Evolutionary conservation across 2,888 invertebrate genomes (phyloP).

Genomic region (Diaperis boleti): DNA sequence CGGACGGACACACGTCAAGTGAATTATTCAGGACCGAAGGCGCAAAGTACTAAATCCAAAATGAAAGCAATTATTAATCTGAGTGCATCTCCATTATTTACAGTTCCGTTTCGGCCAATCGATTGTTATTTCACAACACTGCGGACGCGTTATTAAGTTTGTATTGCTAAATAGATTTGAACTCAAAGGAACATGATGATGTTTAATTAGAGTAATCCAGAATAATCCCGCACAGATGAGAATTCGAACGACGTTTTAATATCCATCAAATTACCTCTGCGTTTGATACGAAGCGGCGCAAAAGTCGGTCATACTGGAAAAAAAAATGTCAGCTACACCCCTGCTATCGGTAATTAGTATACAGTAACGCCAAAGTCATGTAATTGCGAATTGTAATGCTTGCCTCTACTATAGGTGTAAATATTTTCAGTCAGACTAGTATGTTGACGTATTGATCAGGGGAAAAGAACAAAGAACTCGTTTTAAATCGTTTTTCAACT

Average conservation of each 20-base stretch:
- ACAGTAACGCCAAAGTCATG: constrained; percentile 31
- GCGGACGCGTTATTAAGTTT: constrained; percentile 29
- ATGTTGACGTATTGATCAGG: constrained; percentile 46
- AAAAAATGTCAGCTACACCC: neutral
- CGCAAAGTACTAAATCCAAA: constrained; percentile 29
- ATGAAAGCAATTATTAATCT: constrained; percentile 34
- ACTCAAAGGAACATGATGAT: constrained; percentile 27
- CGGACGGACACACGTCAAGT: constrained; percentile 5
- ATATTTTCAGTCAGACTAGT: constrained; percentile 49
- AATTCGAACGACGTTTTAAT: constrained; percentile 21
- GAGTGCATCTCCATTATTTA: constrained; percentile 26
- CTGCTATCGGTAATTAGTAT: constrained; percentile 17
- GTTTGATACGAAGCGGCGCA: neutral
- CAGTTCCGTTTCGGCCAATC: constrained; percentile 18
- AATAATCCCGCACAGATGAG: constrained; percentile 20
- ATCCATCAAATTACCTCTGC: constrained; percentile 16
- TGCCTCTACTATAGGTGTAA: constrained; percentile 41
- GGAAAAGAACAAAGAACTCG: constrained; percentile 47
- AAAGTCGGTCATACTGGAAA: neutral
- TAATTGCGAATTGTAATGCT: constrained; percentile 31
- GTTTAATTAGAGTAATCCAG: constrained; percentile 31
- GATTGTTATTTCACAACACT: constrained; percentile 25
- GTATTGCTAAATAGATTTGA: constrained; percentile 27
- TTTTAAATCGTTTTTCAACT: constrained; percentile 47
- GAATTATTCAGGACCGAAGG: constrained; percentile 20